Conservation (phyloP, 1,140 invertebrate genomes). For the Lordiphosa clarofinis region DNA sequence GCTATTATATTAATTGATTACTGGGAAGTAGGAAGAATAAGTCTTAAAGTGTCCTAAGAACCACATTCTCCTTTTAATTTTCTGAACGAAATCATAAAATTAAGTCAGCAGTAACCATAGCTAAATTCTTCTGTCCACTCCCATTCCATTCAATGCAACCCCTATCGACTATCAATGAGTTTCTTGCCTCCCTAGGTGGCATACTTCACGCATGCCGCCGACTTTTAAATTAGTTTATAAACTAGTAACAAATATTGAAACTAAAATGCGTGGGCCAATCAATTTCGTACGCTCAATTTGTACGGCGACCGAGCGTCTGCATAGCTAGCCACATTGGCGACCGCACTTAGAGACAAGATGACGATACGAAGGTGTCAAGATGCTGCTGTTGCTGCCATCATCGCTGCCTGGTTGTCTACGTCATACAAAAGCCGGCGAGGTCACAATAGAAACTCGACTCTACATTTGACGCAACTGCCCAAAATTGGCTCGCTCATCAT, state of each 20-base stretch:
- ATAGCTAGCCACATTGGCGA: slow-evolving; percentile 58
- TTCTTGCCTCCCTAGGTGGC: slow-evolving; percentile 22
- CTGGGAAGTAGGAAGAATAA: too few species aligned
- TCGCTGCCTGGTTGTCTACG: slow-evolving; percentile 32
- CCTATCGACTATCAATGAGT: slow-evolving; percentile 40
- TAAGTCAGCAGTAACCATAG: slow-evolving; percentile 4
- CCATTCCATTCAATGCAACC: background rate
- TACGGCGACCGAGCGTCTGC: slow-evolving; percentile 59
- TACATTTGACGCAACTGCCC: slow-evolving; percentile 65
- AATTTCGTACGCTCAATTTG: slow-evolving; percentile 67
- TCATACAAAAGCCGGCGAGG: slow-evolving; percentile 37
- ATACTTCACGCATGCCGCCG: slow-evolving; percentile 40
- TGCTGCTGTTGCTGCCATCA: slow-evolving; percentile 1
- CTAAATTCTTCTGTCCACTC: background rate
- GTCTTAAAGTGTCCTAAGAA: too few species aligned
- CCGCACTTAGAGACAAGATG: slow-evolving; percentile 50
- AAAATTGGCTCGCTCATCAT: slow-evolving; percentile 74
- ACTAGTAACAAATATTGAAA: slow-evolving; percentile 65
- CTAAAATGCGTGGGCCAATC: slow-evolving; percentile 65
- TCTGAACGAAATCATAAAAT: background rate
- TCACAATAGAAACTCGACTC: slow-evolving; percentile 45
- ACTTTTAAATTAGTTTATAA: slow-evolving; percentile 63
- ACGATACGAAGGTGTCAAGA: slow-evolving; percentile 12
- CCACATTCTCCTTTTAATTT: too few species aligned
- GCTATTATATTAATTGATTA: too few species aligned